Evolutionary conservation across 2,113 vertebrate genomes (phyloP), one percentile per base, ranked within the genome.

Genomic region (rabbit (Oryctolagus cuniculus)): DNA sequence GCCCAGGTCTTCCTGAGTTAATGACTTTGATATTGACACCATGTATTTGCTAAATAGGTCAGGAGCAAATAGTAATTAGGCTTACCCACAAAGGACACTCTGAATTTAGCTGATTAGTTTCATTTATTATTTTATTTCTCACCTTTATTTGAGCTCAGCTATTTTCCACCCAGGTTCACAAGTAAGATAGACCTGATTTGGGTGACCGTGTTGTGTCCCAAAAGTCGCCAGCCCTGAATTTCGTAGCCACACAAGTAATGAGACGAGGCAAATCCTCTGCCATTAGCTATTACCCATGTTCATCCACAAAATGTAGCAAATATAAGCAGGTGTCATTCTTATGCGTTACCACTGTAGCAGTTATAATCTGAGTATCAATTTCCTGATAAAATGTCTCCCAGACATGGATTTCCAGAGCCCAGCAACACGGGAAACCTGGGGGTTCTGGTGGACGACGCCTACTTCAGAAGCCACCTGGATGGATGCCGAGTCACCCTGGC

Each of bases 401-500:
- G 61, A 80, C 38, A 69, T 34, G 34, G 64, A 61, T 64, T 90
- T 38, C 63, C 36, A 55, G 51, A 74, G 10, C 34, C 61, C 38
- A 44, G 44, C 44, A 86, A 53, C 49, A 58, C 11, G 22, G 12
- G 78, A 58, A 82, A 67, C 69, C 34, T 80, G 38, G 10, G 49
- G 58, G 73, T n/a, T 87, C 49, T 63, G 81, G 70, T 44, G 64
- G 73, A 58, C 29, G 72, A 5, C 49, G 6, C 25, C 84, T 83
- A 87, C 73, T 91, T 66, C 75, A 74, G 70, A 55, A 63, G 72
- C 51, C 77, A 64, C 82, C 77, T 88, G 67, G 66, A 53, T 58
- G 58, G 29, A 75, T 96, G 83, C 66, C 49, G 19, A 63, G 67
- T 83, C 94, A 66, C 58, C 85, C 31, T 75, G 49, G 64, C 77